Evolutionary conservation across 2,888 invertebrate species (phyloP).

Genomic region (Pristionchus japonicus): DNA sequence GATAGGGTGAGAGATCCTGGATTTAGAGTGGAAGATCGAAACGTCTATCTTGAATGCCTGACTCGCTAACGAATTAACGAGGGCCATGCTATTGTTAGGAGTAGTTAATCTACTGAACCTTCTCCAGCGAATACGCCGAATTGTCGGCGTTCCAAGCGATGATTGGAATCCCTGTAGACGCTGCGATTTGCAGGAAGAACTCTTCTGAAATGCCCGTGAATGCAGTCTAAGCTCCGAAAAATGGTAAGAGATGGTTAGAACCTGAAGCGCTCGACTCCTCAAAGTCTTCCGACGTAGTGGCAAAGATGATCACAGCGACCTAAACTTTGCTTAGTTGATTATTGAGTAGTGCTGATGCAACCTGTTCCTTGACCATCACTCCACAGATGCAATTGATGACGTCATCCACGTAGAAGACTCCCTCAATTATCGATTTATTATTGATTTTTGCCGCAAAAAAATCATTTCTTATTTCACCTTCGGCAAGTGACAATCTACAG

Average conservation of each 20-base stretch:
- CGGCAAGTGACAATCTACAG: constrained; percentile 70
- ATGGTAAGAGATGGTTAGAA: not conserved
- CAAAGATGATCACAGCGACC: constrained; percentile 70
- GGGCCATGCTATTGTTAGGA: too few species aligned
- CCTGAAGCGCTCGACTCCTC: constrained; percentile 68
- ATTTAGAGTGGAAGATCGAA: too few species aligned
- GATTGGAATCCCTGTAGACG: constrained; percentile 86
- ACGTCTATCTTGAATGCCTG: too few species aligned
- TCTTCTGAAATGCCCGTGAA: constrained; percentile 35
- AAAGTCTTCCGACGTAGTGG: constrained; percentile 68
- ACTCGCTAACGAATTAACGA: too few species aligned
- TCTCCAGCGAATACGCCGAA: constrained; percentile 81
- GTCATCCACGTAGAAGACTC: constrained; percentile 68
- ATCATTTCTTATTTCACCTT: constrained; percentile 48
- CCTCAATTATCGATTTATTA: constrained; percentile 44
- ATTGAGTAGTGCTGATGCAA: not conserved
- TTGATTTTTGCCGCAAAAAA: not conserved
- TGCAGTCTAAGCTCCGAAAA: not conserved
- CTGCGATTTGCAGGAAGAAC: constrained; percentile 56
- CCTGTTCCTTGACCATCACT: constrained; percentile 56
- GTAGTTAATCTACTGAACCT: too few species aligned
- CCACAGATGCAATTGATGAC: constrained; percentile 72
- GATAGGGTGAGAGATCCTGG: constrained; percentile 62
- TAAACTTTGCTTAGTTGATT: not conserved
- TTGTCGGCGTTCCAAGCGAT: constrained; percentile 98